A percentile compares a stretch with the other conserved stretches of the same genome.
phyloP scores from a whole-genome alignment of 2,797 vertebrate species.

The Acipenser ruthenus region DNA sequence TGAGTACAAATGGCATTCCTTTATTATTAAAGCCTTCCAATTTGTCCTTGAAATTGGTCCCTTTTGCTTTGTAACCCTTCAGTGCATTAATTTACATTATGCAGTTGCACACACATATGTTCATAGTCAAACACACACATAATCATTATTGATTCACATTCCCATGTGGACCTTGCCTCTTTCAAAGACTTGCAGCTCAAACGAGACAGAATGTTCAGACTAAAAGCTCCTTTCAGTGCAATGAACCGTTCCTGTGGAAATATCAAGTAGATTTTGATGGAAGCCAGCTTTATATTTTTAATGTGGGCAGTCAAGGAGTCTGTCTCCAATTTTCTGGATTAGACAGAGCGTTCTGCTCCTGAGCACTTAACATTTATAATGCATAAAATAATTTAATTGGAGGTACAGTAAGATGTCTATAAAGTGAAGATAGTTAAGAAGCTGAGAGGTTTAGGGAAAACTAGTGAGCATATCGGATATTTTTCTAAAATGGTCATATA shows the following conservation, averaged over 20 bases:
- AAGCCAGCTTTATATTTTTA: constrained; percentile 11
- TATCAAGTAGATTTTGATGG: constrained; percentile 27
- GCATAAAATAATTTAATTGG: constrained; percentile 4
- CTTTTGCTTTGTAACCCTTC: not conserved
- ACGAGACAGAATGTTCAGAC: constrained; percentile 14
- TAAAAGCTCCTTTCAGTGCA: constrained; percentile 24
- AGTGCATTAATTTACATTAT: constrained; percentile 3
- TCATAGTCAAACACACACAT: not conserved
- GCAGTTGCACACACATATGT: not conserved
- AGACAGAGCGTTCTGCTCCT: constrained; percentile 4
- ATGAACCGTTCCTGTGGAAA: constrained; percentile 26
- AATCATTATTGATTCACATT: not conserved
- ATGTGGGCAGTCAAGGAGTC: constrained; percentile 8
- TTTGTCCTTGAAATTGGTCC: not conserved
- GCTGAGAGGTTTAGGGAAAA: not conserved
- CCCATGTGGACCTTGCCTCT: constrained; percentile 13
- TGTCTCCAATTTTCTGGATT: constrained; percentile 13
- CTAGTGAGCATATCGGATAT: not conserved
- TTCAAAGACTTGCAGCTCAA: constrained; percentile 15
- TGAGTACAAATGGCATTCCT: not conserved
- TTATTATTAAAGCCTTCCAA: not conserved
- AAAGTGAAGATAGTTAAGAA: not conserved
- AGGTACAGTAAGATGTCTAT: constrained; percentile 4
- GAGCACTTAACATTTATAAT: constrained; percentile 10
- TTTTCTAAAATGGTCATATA: not conserved